phyloP scores from a whole-genome alignment of 2,888 invertebrate species.

The Psylliodes chrysocephalus region DNA sequence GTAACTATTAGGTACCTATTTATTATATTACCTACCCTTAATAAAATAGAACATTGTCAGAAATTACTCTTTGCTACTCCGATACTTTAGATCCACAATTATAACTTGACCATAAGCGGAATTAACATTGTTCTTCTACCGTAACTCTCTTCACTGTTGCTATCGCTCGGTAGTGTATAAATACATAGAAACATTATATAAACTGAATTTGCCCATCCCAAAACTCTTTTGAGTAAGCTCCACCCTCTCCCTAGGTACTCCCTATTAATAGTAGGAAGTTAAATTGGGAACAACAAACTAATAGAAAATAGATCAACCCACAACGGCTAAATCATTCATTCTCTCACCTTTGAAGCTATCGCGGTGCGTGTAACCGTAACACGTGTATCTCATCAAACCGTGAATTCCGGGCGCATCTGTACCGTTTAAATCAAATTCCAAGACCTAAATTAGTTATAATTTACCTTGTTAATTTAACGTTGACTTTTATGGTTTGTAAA shows the following conservation, averaged over 20 bases:
- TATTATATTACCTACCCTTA: too few relatives aligned
- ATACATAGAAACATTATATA: too few relatives aligned
- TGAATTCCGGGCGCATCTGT: slow-evolving; percentile 39
- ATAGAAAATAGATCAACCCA: slow-evolving; percentile 35
- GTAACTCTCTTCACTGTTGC: too few relatives aligned
- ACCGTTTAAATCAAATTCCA: slow-evolving; percentile 43
- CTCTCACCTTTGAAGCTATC: slow-evolving; percentile 20
- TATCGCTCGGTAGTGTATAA: too few relatives aligned
- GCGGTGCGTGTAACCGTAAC: slow-evolving; percentile 30
- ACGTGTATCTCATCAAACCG: slow-evolving; percentile 54
- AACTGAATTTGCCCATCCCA: too few relatives aligned
- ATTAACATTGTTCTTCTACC: too few relatives aligned
- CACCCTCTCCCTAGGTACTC: neutral
- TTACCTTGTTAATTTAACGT: slow-evolving; percentile 49
- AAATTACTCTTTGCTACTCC: too few relatives aligned
- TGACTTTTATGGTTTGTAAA: slow-evolving; percentile 55
- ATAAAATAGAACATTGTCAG: too few relatives aligned
- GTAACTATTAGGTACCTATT: too few relatives aligned
- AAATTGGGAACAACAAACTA: slow-evolving; percentile 13
- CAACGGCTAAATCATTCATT: slow-evolving; percentile 13
- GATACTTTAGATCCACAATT: too few relatives aligned
- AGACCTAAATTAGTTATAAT: slow-evolving; percentile 49
- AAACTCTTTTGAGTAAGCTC: too few relatives aligned
- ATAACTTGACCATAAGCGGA: too few relatives aligned
- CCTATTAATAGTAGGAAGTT: neutral